Percentiles rank a stretch among this genome's conserved stretches.
Conservation (phyloP, 2,888 invertebrate species). For the Andrena dorsata region DNA sequence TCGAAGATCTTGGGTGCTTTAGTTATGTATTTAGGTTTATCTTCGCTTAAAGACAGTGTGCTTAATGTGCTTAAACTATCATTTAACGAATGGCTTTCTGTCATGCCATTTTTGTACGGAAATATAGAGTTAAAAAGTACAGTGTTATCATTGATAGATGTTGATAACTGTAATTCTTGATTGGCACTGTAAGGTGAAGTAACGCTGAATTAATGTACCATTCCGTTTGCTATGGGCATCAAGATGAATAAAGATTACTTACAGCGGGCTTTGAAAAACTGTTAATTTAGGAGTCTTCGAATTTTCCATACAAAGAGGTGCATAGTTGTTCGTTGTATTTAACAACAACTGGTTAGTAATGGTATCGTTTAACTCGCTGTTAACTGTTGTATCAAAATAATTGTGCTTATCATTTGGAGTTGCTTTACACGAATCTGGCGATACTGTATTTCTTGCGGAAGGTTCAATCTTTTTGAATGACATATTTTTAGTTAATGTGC, state of each 20-base stretch:
- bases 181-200: slow-evolving; percentile 33
- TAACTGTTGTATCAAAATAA: slow-evolving; percentile 28
- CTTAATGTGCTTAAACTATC: slow-evolving; percentile 87
- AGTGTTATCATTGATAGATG: slow-evolving; percentile 2
- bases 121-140: slow-evolving; percentile 4
- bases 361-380: slow-evolving; percentile 20
- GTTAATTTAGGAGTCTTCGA: slow-evolving; percentile 12
- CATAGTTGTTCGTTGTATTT: slow-evolving; percentile 26
- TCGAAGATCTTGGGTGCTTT: slow-evolving; percentile 86
- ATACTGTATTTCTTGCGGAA: slow-evolving; percentile 36
- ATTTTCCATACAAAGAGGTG: slow-evolving; percentile 17
- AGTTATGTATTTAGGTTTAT: slow-evolving; percentile 46
- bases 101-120: slow-evolving; percentile 13
- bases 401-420: slow-evolving; percentile 17
- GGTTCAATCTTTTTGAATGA: slow-evolving; percentile 81
- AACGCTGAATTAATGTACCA: neutral
- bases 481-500: slow-evolving; percentile 61
- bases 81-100: slow-evolving; percentile 80
- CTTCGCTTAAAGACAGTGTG: slow-evolving; percentile 81
- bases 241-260: slow-evolving; percentile 38
- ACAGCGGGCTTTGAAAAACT: slow-evolving; percentile 50
- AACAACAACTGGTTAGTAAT: slow-evolving; percentile 16
- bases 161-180: slow-evolving; percentile 24
- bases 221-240: neutral
- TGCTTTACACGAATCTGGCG: slow-evolving; percentile 6